Conservation (phyloP, 2,113 vertebrate species). For the Desmodus rotundus region DNA sequence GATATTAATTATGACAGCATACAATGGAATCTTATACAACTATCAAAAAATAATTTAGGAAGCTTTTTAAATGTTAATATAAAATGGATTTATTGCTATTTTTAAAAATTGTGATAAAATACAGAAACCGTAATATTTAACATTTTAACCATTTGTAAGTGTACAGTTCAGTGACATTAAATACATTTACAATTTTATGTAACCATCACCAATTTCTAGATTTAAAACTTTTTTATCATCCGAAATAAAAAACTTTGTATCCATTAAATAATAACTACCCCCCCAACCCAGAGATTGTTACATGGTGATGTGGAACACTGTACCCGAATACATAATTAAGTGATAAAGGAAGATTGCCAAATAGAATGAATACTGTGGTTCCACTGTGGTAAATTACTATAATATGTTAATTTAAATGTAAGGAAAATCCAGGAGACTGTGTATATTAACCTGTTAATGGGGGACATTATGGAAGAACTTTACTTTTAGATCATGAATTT, state of each 20-base stretch:
- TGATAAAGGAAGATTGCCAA: not conserved
- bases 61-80: not conserved
- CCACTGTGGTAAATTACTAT: not conserved
- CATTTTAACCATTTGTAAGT: not conserved
- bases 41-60: not conserved
- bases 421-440: not conserved
- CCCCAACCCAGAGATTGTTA: not conserved
- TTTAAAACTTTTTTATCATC: not conserved
- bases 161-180: not conserved
- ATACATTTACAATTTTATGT: not conserved
- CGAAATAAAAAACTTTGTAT: not conserved
- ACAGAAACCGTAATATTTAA: not conserved
- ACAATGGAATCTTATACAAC: not conserved
- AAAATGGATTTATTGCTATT: not conserved
- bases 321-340: not conserved
- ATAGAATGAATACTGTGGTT: not conserved
- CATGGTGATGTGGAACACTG: not conserved
- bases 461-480: not conserved
- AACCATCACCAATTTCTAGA: not conserved
- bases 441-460: not conserved
- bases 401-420: not conserved
- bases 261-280: not conserved
- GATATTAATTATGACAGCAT: not conserved
- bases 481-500: not conserved
- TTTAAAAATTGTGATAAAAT: not conserved